Base-by-base conservation (phyloP, 2,113 vertebrate species). In the Hydropotes inermis region DNA sequence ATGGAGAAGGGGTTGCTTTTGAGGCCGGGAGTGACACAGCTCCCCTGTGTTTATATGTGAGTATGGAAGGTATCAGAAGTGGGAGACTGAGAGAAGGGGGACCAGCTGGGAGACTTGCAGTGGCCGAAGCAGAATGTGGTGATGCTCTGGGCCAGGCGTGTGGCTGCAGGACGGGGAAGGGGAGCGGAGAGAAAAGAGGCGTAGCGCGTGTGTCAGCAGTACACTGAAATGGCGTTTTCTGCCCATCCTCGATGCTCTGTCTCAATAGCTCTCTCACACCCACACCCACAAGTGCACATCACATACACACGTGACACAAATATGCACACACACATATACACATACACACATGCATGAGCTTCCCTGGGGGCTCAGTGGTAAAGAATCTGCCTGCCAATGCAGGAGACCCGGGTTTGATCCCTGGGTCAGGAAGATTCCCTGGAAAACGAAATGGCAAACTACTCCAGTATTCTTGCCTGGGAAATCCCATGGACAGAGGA, bases 21-120 rank as follows among this genome's bases (percentile, higher is more conserved):
- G 78, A 91, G 78, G 45, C 28, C 1, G 45, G 25, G 2, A 67
- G 21, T 60, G 70, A 76, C 39, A 47, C 19, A 28, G 47, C 47
- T 50, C 45, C 70, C 27, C 87, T 95, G 60, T 87, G 78, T 93
- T 95, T 90, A n/a, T 50, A 45, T 90, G 50, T 33, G 82, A 89
- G 45, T 3, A 6, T 55, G 30, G 43, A 70, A 28, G 1, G 4
- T 67, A 86, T 94, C 13, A 3, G 84, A 91, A 79, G 86, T 39
- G 82, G 86, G 76, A 91, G 54, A 45, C 60, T 12, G 91, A 50
- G 74, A 43, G 81, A 5, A 28, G 28, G 50, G 39, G 58, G 55
- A 60, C 58, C 88, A 86, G 78, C 78, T 27, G 82, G 76, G 86
- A 94, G 82, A 74, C 64, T 16, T 52, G 45, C 19, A 58, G 61